Evolutionary conservation across 2,888 invertebrate genomes (phyloP).

Genomic region (Oligia latruncula): DNA sequence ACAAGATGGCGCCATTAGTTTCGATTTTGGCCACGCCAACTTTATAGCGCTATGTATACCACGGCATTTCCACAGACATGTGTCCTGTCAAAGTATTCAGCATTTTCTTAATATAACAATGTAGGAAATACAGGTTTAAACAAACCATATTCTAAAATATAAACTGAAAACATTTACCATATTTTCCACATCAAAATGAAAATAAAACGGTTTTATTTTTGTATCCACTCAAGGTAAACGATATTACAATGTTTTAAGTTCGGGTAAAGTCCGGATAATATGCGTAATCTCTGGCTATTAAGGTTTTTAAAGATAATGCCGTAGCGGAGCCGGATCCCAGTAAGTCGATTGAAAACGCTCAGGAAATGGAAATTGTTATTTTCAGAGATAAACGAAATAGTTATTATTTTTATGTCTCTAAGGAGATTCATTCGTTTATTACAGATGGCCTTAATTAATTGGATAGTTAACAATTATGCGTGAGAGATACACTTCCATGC

Average conservation of each 20-base stretch:
- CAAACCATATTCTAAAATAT: not conserved
- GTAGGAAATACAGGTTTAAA: not conserved
- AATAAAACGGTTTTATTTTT: constrained; percentile 39
- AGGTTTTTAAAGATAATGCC: constrained; percentile 56
- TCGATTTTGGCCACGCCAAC: not conserved
- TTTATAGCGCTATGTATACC: not conserved
- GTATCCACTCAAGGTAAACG: constrained; percentile 37
- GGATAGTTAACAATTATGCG: not conserved
- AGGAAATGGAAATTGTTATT: constrained; percentile 44
- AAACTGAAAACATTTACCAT: not conserved
- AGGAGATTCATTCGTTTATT: not conserved
- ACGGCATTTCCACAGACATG: not conserved
- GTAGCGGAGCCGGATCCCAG: constrained; percentile 1
- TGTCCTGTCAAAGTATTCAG: not conserved
- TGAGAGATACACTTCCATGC: not conserved
- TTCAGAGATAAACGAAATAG: constrained; percentile 39
- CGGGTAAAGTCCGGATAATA: constrained; percentile 37
- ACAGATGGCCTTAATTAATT: not conserved
- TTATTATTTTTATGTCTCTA: constrained; percentile 13
- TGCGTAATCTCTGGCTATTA: constrained; percentile 53
- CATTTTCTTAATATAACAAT: not conserved
- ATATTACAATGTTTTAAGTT: constrained; percentile 40
- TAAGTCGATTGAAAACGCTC: constrained; percentile 44
- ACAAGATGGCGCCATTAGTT: no score
- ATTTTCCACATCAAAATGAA: constrained; percentile 12